A percentile compares a stretch with the other conserved stretches of the same genome.
Conservation (phyloP, 2,113 vertebrate genomes). For the Noctilio leporinus region DNA sequence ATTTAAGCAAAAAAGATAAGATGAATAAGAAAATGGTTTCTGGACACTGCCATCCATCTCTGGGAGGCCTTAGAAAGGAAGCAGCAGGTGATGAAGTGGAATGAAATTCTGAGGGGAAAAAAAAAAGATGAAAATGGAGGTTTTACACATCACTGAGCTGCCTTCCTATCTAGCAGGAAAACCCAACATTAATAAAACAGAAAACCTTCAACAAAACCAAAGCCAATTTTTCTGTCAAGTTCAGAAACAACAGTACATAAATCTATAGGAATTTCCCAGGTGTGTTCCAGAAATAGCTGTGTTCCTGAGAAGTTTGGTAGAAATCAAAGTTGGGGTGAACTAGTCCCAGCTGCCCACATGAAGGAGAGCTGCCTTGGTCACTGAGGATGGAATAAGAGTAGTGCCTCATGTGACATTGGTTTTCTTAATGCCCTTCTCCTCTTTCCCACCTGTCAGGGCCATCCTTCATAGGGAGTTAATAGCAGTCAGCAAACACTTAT, state of each 20-base stretch:
- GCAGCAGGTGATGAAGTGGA: slow-evolving; percentile 46
- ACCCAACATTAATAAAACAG: slow-evolving; percentile 63
- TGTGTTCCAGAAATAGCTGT: slow-evolving; percentile 29
- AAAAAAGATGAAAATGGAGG: slow-evolving; percentile 55
- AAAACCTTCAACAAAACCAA: slow-evolving; percentile 62
- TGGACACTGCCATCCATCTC: slow-evolving; percentile 49
- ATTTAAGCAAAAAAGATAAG: slow-evolving; percentile 55
- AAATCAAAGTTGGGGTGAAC: slow-evolving; percentile 25
- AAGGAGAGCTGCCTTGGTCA: background rate
- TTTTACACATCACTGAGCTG: slow-evolving; percentile 61
- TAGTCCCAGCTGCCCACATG: background rate
- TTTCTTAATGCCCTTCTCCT: background rate
- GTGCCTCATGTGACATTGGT: background rate
- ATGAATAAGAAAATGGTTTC: slow-evolving; percentile 42
- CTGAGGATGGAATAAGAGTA: accelerated
- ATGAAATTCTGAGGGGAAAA: slow-evolving; percentile 47
- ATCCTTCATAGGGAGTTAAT: background rate
- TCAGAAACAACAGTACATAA: slow-evolving; percentile 57
- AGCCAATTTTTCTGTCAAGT: slow-evolving; percentile 53
- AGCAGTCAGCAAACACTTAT: background rate
- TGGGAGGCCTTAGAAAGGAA: slow-evolving; percentile 26
- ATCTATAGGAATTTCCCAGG: background rate
- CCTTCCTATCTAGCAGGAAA: slow-evolving; percentile 61
- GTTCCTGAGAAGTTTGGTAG: background rate
- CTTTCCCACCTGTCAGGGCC: too few species aligned